Evolutionary conservation across 2,888 invertebrate species (phyloP).

Genomic region (Folsomia manolachei): DNA sequence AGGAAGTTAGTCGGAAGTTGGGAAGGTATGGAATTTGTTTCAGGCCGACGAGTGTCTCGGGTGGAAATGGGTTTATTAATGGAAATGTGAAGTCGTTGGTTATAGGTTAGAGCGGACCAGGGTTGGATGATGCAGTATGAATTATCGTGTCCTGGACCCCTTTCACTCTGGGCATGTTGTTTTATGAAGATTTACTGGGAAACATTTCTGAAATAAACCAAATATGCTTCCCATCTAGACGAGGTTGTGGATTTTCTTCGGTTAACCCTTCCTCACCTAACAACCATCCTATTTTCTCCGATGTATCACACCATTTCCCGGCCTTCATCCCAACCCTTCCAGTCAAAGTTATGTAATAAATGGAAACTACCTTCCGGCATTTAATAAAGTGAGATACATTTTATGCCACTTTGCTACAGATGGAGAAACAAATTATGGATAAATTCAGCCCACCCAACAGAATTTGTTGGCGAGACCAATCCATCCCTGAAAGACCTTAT

Average conservation of each 20-base stretch:
- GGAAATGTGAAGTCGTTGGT: conserved; percentile 28
- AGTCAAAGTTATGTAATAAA: no score
- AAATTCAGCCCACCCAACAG: neutral
- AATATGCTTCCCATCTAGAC: neutral
- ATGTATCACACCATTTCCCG: neutral
- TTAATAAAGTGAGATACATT: neutral
- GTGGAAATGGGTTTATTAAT: conserved; percentile 37
- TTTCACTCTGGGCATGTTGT: neutral
- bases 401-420: neutral
- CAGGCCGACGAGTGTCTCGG: neutral
- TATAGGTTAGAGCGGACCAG: no score
- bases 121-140: no score
- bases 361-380: neutral
- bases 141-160: conserved; percentile 21
- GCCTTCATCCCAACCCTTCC: neutral
- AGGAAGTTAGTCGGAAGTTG: no score
- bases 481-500: neutral
- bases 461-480: no score
- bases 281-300: neutral
- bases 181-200: conserved; percentile 15
- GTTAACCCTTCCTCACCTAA: neutral
- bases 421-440: neutral
- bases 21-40: no score
- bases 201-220: neutral
- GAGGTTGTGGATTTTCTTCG: neutral